Conservation (phyloP, 37 sponge, comb jelly and placozoan species). For the Diacarnus erythraeanus region DNA sequence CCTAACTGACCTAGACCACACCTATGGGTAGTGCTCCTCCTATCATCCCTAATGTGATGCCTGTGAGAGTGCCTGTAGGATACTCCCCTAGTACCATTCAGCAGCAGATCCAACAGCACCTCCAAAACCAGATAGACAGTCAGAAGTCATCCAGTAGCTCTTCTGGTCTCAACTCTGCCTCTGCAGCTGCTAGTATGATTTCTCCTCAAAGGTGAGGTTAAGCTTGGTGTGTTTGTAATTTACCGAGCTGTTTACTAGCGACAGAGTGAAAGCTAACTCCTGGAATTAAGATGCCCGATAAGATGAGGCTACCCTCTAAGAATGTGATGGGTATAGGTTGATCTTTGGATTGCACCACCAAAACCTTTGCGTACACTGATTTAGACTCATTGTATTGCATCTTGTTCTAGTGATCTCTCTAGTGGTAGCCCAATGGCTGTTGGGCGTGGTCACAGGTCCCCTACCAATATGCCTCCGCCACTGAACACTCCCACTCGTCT, state of each 20-base stretch:
- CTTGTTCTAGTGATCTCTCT: slow-evolving; percentile 27
- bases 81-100: slow-evolving; percentile 19
- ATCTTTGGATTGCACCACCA: not conserved
- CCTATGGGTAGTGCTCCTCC: slow-evolving; percentile 27
- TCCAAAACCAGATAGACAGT: slow-evolving; percentile 26
- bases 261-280: no score
- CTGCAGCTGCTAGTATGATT: slow-evolving; percentile 1
- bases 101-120: slow-evolving; percentile 43
- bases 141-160: slow-evolving; percentile 7
- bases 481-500: slow-evolving; percentile 62
- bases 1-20: slow-evolving; percentile 20
- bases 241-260: no score
- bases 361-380: not conserved
- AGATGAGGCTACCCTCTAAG: no score
- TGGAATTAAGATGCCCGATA: no score
- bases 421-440: slow-evolving; percentile 31
- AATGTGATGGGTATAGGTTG: no score
- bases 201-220: not conserved
- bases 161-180: slow-evolving; percentile 6
- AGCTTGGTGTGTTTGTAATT: not conserved
- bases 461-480: slow-evolving; percentile 58
- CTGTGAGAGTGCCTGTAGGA: slow-evolving; percentile 61
- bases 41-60: slow-evolving; percentile 49
- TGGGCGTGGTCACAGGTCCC: slow-evolving; percentile 9
- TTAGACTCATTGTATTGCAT: not conserved